phyloP scores from a whole-genome alignment of 2,888 invertebrate genomes.

The Dimorphilus gyrociliatus region DNA sequence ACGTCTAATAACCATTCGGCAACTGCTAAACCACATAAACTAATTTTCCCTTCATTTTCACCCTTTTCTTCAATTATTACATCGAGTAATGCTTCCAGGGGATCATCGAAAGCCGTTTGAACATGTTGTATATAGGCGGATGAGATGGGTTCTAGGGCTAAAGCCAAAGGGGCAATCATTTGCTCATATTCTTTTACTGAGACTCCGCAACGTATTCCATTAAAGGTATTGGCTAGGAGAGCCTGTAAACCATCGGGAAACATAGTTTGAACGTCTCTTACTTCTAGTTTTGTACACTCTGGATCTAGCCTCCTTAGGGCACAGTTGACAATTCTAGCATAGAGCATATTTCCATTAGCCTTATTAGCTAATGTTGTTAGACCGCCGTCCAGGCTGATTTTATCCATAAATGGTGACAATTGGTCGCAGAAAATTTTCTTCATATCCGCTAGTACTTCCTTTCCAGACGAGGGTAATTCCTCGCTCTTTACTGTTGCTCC shows the following conservation, averaged over 20 bases:
- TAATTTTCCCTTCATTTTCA: constrained; percentile 1
- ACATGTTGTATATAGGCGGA: too few species aligned
- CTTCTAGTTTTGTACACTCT: constrained; percentile 6
- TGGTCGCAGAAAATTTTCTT: constrained; percentile 11
- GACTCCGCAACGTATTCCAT: too few species aligned
- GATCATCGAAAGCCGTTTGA: too few species aligned
- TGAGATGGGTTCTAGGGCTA: too few species aligned
- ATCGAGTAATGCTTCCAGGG: too few species aligned
- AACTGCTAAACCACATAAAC: constrained; percentile 6
- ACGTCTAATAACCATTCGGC: constrained; percentile 9
- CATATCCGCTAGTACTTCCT: constrained; percentile 8
- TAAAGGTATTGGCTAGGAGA: neutral
- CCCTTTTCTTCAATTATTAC: neutral
- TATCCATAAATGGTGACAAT: constrained; percentile 9
- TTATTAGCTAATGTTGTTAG: constrained; percentile 9
- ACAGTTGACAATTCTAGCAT: constrained; percentile 6
- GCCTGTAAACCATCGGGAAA: constrained; percentile 8
- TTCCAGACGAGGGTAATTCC: constrained; percentile 7
- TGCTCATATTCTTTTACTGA: too few species aligned
- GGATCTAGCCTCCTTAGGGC: constrained; percentile 6
- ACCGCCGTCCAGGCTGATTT: constrained; percentile 14
- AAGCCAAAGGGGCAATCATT: too few species aligned
- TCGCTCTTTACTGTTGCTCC: too few species aligned
- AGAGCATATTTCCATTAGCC: constrained; percentile 10
- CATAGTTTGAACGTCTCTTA: constrained; percentile 9